Conservation (phyloP, 92 coral and sea anemone species). For the Phenganax marumi region DNA sequence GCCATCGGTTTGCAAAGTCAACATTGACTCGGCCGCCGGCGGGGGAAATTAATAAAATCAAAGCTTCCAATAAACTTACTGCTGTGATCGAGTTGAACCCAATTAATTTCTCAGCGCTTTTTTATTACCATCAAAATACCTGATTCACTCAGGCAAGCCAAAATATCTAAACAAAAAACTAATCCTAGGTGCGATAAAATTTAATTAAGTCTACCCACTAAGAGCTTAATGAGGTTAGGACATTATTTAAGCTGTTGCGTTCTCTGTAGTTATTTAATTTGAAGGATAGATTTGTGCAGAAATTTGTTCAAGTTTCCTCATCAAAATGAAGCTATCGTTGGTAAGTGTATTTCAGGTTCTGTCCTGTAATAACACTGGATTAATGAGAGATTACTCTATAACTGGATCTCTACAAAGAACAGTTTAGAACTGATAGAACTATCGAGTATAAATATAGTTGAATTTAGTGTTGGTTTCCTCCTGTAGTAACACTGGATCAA, state of each 20-base stretch:
- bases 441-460: too few species aligned
- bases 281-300: neutral
- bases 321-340: conserved; percentile 5
- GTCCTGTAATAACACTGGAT: too few species aligned
- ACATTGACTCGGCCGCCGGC: too few species aligned
- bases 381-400: too few species aligned
- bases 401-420: too few species aligned
- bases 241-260: neutral
- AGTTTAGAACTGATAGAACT: too few species aligned
- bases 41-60: too few species aligned
- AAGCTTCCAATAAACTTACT: too few species aligned
- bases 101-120: neutral
- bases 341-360: neutral
- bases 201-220: neutral
- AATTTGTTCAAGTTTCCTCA: neutral
- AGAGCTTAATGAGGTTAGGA: neutral
- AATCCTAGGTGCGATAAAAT: neutral
- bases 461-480: too few species aligned
- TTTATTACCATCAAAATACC: neutral
- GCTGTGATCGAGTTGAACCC: neutral
- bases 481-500: too few species aligned
- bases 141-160: neutral
- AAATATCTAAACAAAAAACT: neutral
- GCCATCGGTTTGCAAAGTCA: too few species aligned
- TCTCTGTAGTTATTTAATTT: neutral